These are phyloP conservation scores for Ptychadena robeensis DNA, from an alignment of 2,797 vertebrate species.

Conservation along the genomic window DNA sequence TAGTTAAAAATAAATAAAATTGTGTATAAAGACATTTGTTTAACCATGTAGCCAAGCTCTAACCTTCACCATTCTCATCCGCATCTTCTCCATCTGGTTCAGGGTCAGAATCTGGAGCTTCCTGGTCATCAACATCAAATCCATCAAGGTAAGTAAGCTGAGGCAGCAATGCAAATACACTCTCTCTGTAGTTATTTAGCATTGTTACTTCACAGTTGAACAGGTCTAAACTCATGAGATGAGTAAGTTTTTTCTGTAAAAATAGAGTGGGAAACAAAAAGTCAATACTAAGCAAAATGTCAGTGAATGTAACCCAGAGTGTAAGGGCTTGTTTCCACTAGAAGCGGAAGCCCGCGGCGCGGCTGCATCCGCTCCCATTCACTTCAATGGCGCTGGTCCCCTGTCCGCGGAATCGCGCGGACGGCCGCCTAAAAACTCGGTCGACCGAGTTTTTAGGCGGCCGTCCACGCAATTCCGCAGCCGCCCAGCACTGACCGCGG, in stretches of 20 bases:
- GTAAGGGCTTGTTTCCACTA: too few species aligned
- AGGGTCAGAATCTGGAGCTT: constrained; percentile 74
- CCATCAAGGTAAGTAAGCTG: constrained; percentile 73
- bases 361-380: too few species aligned
- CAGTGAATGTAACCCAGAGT: too few species aligned
- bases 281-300: background rate
- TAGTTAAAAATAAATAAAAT: too few species aligned
- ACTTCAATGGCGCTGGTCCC: too few species aligned
- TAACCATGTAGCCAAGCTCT: constrained; percentile 13
- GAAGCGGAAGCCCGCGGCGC: too few species aligned
- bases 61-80: constrained; percentile 68
- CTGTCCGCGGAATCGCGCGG: too few species aligned
- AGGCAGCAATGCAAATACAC: constrained; percentile 71
- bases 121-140: constrained; percentile 70
- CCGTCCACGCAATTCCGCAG: too few species aligned
- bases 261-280: background rate
- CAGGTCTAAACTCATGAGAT: constrained; percentile 71
- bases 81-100: constrained; percentile 67
- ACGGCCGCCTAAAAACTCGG: too few species aligned
- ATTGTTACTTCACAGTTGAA: constrained; percentile 72
- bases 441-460: too few species aligned
- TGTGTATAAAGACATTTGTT: too few species aligned
- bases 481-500: too few species aligned
- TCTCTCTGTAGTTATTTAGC: constrained; percentile 71
- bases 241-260: constrained; percentile 71